Conservation (phyloP, 2,888 invertebrate species). For the Heliconius ismenius region DNA sequence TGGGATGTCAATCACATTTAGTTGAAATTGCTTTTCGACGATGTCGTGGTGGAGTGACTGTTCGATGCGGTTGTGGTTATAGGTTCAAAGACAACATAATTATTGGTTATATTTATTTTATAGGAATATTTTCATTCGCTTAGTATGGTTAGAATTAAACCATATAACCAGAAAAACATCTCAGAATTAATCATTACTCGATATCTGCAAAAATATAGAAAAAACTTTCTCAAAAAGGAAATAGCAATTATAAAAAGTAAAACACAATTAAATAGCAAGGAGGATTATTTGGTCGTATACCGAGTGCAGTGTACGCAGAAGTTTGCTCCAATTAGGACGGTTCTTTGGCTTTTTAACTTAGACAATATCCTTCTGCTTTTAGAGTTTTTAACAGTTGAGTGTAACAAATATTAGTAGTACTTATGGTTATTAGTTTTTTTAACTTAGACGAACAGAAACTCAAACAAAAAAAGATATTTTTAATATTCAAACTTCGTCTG, state of each 20-base stretch:
- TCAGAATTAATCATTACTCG: no score
- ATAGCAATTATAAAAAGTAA: neutral
- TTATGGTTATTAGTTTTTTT: no score
- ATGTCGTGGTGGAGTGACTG: neutral
- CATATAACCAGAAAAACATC: no score
- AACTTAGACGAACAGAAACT: no score
- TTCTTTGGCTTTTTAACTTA: slow-evolving; percentile 8
- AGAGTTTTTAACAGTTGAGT: neutral
- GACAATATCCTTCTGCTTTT: neutral
- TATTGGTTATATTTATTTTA: neutral
- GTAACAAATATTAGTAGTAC: neutral
- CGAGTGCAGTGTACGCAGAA: neutral
- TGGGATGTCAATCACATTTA: slow-evolving; percentile 3
- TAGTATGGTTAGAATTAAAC: neutral
- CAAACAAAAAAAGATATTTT: no score
- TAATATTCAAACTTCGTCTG: no score
- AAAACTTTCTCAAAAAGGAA: neutral
- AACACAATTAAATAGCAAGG: slow-evolving; percentile 3
- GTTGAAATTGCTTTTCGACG: neutral
- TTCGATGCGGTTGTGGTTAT: neutral
- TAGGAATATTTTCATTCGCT: neutral
- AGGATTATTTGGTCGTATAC: neutral
- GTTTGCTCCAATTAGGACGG: slow-evolving; percentile 1
- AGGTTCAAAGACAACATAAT: neutral
- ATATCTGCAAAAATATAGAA: neutral